Evolutionary conservation across 2,113 vertebrate species (phyloP), one percentile per base, ranked within the genome.

Genomic region (Sinocyclocheilus anophthalmus): DNA sequence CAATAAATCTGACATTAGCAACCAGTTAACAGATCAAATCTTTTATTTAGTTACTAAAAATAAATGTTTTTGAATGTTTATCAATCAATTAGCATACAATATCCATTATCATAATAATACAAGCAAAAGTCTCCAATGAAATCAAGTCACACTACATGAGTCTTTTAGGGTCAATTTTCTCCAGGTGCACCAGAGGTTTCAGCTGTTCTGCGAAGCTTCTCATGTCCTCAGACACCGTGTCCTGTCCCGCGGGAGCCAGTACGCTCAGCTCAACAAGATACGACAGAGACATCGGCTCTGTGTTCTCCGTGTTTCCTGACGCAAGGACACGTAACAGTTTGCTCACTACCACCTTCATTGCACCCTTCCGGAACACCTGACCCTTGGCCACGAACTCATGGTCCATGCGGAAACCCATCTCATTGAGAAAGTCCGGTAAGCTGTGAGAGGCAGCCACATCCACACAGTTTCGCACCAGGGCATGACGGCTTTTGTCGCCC

Each of bases 381-480:
- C 98, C 98, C 26, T 96, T 97, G 84, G 97, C 96, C 12, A 99
- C 96, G 81, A 99, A 99, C 90, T 99, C 98, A 0, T 99, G 97
- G 94, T 99, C 98, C 97, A 99, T 97, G 84, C 97, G 97, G 92
- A 99, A 99, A 18, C 98, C 98, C 98, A 99, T 99, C 91, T 99
- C 98, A 80, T 96, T 95, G 45, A 99, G 94, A 78, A 99, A 98
- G 48, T 99, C 97, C 0, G 96, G 97, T 86, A 99, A 93, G 92
- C 96, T 97, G 88, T 99, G 98, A 0, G 97, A 99, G 0, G 97
- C 96, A 0, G 97, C 95, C 39, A 99, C 97, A 70, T 99, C 98
- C 6, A 99, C 97, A 0, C 97, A 99, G 92, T 98, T 98, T 37
- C 98, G 96, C 13, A 99, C 98, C 83, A 99, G 90, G 0, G 98